Conservation (phyloP, 2,797 vertebrate species). For the Psittacula derbiana region DNA sequence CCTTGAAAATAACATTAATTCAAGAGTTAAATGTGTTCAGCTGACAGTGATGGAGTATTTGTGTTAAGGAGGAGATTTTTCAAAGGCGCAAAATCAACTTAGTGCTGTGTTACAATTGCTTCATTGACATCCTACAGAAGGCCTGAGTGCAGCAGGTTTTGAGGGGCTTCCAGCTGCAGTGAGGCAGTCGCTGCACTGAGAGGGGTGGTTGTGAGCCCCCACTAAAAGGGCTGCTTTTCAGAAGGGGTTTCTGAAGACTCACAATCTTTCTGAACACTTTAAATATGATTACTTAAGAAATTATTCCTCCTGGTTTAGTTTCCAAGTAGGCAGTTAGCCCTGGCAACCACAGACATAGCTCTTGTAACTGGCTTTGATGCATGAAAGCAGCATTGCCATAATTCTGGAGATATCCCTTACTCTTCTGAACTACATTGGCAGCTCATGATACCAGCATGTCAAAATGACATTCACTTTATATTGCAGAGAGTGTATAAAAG, state of each 20-base stretch:
- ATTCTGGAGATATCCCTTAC: slow-evolving; percentile 5
- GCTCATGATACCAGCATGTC: neutral
- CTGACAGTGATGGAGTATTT: slow-evolving; percentile 39
- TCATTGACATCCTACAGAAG: neutral
- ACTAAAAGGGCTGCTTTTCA: neutral
- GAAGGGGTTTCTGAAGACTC: neutral
- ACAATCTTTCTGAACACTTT: neutral
- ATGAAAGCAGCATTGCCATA: neutral
- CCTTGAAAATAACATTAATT: slow-evolving; percentile 54
- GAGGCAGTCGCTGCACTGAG: neutral
- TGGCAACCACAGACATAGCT: neutral
- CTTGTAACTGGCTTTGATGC: neutral
- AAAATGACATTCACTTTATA: neutral
- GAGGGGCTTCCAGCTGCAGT: neutral
- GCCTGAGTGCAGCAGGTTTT: neutral
- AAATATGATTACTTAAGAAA: neutral
- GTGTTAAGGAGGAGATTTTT: slow-evolving; percentile 36
- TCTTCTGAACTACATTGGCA: slow-evolving; percentile 26
- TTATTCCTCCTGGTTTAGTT: neutral
- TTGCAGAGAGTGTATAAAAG: neutral
- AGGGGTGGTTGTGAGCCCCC: neutral
- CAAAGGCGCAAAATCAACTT: slow-evolving; percentile 2
- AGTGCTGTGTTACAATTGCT: neutral
- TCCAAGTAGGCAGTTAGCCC: neutral
- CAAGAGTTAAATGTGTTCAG: slow-evolving; percentile 35